These are phyloP conservation scores for Pocillopora meandrina DNA, from an alignment of 92 coral and sea anemone genomes.

Conservation along the genomic window DNA sequence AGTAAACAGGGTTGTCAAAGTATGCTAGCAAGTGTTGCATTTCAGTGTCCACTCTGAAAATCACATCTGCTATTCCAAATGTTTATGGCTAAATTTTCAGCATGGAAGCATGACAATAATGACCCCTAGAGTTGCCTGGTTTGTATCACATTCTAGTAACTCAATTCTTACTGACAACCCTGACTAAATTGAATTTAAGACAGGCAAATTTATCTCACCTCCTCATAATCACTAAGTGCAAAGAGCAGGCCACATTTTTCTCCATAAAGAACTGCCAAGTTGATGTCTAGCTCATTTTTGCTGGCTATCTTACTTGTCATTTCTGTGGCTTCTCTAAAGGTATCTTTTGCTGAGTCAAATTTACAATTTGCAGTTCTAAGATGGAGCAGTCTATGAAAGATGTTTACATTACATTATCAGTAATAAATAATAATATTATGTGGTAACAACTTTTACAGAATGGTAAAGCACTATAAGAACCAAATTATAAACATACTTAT, in stretches of 20 bases:
- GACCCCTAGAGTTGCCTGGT: too few species aligned
- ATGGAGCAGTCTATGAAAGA: constrained; percentile 69
- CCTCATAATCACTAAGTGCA: constrained; percentile 96
- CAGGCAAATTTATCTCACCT: constrained; percentile 47
- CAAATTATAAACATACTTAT: neutral
- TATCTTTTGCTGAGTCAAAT: constrained; percentile 80
- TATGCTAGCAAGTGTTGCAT: too few species aligned
- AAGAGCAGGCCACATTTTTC: constrained; percentile 87
- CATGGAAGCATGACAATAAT: too few species aligned
- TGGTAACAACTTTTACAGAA: neutral
- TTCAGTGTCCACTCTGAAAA: too few species aligned
- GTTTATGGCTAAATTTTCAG: too few species aligned
- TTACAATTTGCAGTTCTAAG: constrained; percentile 91
- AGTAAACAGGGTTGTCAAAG: too few species aligned
- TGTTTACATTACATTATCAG: neutral
- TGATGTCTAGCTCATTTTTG: constrained; percentile 60
- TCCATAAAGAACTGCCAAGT: constrained; percentile 77
- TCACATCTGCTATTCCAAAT: neutral
- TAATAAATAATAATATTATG: neutral
- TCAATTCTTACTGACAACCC: too few species aligned
- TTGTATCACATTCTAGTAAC: too few species aligned
- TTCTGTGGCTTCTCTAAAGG: constrained; percentile 89
- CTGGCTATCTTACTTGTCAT: constrained; percentile 69
- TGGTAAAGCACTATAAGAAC: neutral
- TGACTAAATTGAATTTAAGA: too few species aligned